phyloP scores from a whole-genome alignment of 2,113 vertebrate species.

The Pycnonotus jocosus region DNA sequence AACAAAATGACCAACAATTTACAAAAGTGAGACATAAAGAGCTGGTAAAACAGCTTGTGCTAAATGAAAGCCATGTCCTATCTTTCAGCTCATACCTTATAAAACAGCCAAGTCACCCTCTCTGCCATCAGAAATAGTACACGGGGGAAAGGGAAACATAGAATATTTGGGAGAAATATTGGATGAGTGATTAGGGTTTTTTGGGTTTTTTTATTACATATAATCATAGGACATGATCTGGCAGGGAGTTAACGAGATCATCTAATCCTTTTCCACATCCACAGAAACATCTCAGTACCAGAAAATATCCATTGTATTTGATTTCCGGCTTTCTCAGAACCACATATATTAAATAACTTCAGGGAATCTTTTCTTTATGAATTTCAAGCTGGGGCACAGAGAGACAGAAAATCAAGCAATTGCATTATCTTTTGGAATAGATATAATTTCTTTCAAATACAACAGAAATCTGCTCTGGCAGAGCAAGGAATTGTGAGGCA shows the following conservation, averaged over 20 bases:
- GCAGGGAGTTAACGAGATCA: neutral
- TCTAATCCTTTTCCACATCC: neutral
- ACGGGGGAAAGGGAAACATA: accelerated
- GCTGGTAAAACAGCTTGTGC: neutral
- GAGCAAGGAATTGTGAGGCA: neutral
- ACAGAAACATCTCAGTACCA: neutral
- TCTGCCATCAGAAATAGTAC: neutral
- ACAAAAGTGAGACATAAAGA: neutral
- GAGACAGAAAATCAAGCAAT: constrained; percentile 6
- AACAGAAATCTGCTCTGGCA: neutral
- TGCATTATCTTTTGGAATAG: neutral
- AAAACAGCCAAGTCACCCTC: neutral
- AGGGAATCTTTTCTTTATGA: constrained; percentile 3
- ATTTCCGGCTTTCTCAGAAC: neutral
- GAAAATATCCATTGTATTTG: neutral
- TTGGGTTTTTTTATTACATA: neutral
- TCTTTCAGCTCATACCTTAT: neutral
- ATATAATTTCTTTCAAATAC: neutral
- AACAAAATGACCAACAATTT: neutral
- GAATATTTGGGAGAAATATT: neutral
- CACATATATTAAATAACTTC: constrained; percentile 17
- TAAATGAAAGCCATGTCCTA: neutral
- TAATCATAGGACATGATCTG: neutral
- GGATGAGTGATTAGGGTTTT: neutral
- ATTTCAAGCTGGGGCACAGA: constrained; percentile 2